These are phyloP conservation scores for Neofelis nebulosa DNA, from an alignment of 2,113 vertebrate genomes.

Conservation along the genomic window DNA sequence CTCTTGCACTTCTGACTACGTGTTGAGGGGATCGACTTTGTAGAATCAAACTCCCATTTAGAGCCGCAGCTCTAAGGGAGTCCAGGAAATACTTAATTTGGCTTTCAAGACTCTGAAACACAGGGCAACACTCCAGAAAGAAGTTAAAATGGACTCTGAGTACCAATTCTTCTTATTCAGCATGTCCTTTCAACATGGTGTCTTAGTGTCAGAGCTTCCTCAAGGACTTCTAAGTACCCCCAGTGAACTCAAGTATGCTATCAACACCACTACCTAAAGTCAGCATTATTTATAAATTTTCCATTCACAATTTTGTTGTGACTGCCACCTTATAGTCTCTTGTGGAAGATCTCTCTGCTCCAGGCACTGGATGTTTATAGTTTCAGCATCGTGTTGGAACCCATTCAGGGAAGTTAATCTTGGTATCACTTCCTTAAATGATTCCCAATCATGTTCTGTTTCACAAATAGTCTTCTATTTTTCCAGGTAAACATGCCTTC, in stretches of 20 bases:
- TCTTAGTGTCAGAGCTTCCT: neutral
- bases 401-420: neutral
- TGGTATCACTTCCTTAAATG: neutral
- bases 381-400: neutral
- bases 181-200: neutral
- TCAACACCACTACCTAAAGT: neutral
- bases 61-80: neutral
- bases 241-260: neutral
- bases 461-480: neutral
- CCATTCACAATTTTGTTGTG: neutral
- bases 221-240: neutral
- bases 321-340: neutral
- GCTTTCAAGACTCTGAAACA: neutral
- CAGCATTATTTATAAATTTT: neutral
- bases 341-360: neutral
- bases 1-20: neutral
- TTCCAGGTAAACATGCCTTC: neutral
- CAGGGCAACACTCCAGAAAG: neutral
- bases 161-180: neutral
- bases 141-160: neutral
- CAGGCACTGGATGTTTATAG: neutral
- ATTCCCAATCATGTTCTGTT: neutral
- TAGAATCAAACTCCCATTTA: neutral
- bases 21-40: neutral
- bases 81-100: neutral